Conservation (phyloP, 2,113 vertebrate genomes). For the Cheilinus undulatus region DNA sequence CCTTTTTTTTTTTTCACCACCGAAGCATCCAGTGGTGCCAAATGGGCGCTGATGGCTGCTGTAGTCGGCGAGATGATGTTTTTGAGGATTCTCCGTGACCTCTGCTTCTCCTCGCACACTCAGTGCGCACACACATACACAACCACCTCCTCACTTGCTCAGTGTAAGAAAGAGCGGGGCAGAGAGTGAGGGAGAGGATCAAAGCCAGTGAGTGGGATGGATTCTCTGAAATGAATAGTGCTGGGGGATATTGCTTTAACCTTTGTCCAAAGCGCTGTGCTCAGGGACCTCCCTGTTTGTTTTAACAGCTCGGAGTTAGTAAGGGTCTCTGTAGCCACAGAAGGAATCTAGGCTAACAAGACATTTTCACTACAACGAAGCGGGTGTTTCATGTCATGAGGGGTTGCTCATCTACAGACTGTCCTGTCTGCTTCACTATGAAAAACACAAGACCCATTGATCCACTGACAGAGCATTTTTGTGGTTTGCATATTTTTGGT, state of each 20-base stretch:
- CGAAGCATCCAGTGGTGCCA: slow-evolving; percentile 34
- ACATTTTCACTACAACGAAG: slow-evolving; percentile 47
- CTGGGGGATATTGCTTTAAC: slow-evolving; percentile 84
- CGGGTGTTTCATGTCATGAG: slow-evolving; percentile 56
- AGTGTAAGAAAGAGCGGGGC: slow-evolving; percentile 60
- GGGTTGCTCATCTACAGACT: slow-evolving; percentile 40
- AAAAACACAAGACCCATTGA: slow-evolving; percentile 42
- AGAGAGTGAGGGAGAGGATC: slow-evolving; percentile 71
- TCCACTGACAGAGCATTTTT: slow-evolving; percentile 42
- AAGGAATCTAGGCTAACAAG: slow-evolving; percentile 69
- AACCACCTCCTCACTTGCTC: slow-evolving; percentile 61
- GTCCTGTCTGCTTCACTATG: slow-evolving; percentile 41
- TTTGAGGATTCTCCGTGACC: slow-evolving; percentile 51
- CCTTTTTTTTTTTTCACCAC: slow-evolving; percentile 15
- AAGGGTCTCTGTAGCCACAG: slow-evolving; percentile 66
- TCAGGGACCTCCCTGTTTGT: slow-evolving; percentile 82
- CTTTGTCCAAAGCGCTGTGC: slow-evolving; percentile 79
- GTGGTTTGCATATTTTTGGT: slow-evolving; percentile 48
- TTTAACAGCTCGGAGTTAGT: slow-evolving; percentile 79
- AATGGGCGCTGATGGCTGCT: slow-evolving; percentile 23
- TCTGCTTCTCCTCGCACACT: slow-evolving; percentile 46
- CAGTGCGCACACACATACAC: slow-evolving; percentile 19
- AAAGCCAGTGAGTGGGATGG: slow-evolving; percentile 77
- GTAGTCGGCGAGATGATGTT: slow-evolving; percentile 50
- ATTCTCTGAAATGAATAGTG: slow-evolving; percentile 83